phyloP scores from a whole-genome alignment of 2,888 invertebrate genomes.

The Dorcus hopei region DNA sequence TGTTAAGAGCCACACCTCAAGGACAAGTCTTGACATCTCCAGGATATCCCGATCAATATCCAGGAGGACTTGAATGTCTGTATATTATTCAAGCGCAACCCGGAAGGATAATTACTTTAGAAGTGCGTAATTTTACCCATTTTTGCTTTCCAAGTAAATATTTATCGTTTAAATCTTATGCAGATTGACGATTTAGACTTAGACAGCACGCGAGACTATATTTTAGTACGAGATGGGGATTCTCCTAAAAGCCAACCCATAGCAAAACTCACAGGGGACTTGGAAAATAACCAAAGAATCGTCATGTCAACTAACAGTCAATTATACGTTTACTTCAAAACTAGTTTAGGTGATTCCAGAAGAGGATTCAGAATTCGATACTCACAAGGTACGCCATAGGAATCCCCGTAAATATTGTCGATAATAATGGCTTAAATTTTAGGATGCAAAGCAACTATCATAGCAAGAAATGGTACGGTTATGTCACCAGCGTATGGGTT shows the following conservation, averaged over 20 bases:
- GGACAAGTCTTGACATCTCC: constrained; percentile 87
- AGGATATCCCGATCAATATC: constrained; percentile 89
- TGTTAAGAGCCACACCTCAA: constrained; percentile 80
- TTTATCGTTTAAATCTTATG: constrained; percentile 6
- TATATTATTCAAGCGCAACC: constrained; percentile 89
- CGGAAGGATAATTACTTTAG: constrained; percentile 88
- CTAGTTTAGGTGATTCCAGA: constrained; percentile 83
- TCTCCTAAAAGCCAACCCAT: constrained; percentile 82
- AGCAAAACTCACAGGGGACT: constrained; percentile 76
- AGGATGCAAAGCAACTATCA: constrained; percentile 86
- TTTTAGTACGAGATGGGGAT: constrained; percentile 88
- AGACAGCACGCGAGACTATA: constrained; percentile 78
- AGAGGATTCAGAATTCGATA: constrained; percentile 89
- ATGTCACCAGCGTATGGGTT: constrained; percentile 86
- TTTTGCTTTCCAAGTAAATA: background rate
- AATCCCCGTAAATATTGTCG: background rate
- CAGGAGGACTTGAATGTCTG: constrained; percentile 93
- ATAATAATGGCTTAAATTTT: constrained; percentile 26
- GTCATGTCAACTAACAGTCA: constrained; percentile 88
- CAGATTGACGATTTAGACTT: constrained; percentile 80
- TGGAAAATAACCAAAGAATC: constrained; percentile 72
- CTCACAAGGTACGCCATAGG: constrained; percentile 57
- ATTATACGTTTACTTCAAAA: constrained; percentile 88
- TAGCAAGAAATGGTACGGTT: constrained; percentile 80
- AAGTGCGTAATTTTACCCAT: constrained; percentile 51